These are phyloP conservation scores for Perdita meconis DNA, from an alignment of 2,888 invertebrate species.

Conservation along the genomic window DNA sequence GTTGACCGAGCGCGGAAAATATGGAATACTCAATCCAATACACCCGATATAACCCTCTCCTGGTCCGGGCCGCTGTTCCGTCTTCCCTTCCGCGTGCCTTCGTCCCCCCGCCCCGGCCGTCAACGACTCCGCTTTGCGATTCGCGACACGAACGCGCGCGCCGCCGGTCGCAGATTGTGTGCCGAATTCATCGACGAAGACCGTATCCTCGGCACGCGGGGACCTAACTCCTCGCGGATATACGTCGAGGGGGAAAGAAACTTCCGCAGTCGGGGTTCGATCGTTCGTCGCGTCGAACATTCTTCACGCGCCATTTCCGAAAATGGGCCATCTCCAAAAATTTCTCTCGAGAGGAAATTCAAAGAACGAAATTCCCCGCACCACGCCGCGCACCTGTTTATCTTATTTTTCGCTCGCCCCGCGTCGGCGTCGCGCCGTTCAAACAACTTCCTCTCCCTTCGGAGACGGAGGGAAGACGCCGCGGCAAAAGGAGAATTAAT, in stretches of 20 bases:
- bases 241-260: constrained; percentile 1
- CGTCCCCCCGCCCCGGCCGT: constrained; percentile 9
- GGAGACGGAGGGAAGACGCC: not conserved
- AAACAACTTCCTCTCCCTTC: not conserved
- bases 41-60: constrained; percentile 71
- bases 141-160: constrained; percentile 68
- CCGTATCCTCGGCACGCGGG: constrained; percentile 1
- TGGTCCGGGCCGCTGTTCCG: constrained; percentile 10
- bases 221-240: constrained; percentile 16
- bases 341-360: not conserved
- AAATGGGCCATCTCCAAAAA: not conserved
- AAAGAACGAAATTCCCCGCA: too few species aligned
- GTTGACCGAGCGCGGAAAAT: constrained; percentile 78
- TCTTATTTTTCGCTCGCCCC: too few species aligned
- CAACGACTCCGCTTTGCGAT: constrained; percentile 60
- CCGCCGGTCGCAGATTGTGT: constrained; percentile 61
- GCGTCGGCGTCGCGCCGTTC: too few species aligned
- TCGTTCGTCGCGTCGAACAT: not conserved
- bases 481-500: constrained; percentile 5
- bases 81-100: constrained; percentile 30
- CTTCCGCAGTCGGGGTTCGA: constrained; percentile 25
- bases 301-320: not conserved
- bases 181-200: constrained; percentile 51
- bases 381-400: too few species aligned
- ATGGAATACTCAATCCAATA: constrained; percentile 80